Base-by-base conservation (phyloP, 35 echinoderm and acorn worm species). In the Patiria miniata region DNA sequence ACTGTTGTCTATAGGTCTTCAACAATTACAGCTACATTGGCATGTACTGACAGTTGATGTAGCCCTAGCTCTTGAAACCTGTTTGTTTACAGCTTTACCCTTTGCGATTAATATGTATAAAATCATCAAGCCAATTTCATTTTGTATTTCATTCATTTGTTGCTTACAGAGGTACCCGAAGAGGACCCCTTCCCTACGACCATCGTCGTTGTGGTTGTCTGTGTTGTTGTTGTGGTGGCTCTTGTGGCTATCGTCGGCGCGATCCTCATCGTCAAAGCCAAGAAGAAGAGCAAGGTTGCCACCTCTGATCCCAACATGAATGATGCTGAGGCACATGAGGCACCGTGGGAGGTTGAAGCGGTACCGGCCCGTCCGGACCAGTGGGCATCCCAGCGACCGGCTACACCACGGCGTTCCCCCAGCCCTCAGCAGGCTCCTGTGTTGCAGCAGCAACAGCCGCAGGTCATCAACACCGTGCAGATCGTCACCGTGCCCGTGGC, bases 151-250 rank as follows among this genome's bases (percentile, higher is more conserved):
- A 19, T 37, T 83, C 1, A 23, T 19, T 83, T 54, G n/a, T 29
- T 29, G 15, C 23, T 34, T 34, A 53, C 44, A 83, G 80, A 55
- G 22, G 39, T 54, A 44, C 50, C 47, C 17, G 80, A 55, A 16
- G 37, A 44, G 2, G 44, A 55, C 29, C 52, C 51, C 2, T 51
- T 37, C 12, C 34, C 39, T 51, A 61, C 78, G 10, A 37, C 54
- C 36, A 78, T 68, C 15, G 61, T 88, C 9, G 40, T 88, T 17
- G 86, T 88, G 52, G 86, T 88, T 38, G 44, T 88, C 15, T 18
- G 39, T 39, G 52, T 88, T 21, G 86, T 81, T 34, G 42, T 78
- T 12, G 77, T 81, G 8, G 73, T 88, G 8, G 39, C 80, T 26
- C 47, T 81, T 3, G 28, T 88, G 39, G 44, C 51, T 23, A 17